Evolutionary conservation across 2,888 invertebrate species (phyloP), one percentile per base, ranked within the genome.

Genomic region (Calephelis perditalis): DNA sequence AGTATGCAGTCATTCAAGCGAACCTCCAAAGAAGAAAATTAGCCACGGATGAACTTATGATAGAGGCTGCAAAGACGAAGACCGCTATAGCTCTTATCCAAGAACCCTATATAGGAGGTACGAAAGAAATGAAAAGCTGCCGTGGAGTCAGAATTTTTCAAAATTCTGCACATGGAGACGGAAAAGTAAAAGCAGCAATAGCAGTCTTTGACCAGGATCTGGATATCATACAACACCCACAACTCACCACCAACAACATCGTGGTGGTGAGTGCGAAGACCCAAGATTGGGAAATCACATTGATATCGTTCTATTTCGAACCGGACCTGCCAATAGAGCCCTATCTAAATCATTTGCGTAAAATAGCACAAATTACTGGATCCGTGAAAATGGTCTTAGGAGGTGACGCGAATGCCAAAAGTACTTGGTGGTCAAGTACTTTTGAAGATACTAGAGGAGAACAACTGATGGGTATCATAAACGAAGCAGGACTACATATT

Each of bases 111-210:
- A 37, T 7, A 37, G 37, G 37, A 5, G 37, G 4, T 5, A 37
- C 37, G 4, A 37, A 37, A 37, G 37, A 37, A 37, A 37, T 37
- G 37, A 37, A 37, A 37, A 37, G 5, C 4, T 37, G 37, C 7
- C 37, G 37, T 7, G 37, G 37, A 37, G 37, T 37, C 4, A 37
- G 37, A 37, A 37, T 37, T 7, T 37, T 37, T 37, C 37, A 37
- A 37, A 37, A 37, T 7, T 37, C 37, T 7, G 7, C 37, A 9
- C 10, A 8, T 7, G 56, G 43, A 56, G 43, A 61, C 8, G 61
- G 59, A 10, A 47, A 54, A 37, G 65, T 65, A 4, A 65, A 65
- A 46, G 63, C 62, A 40, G 63, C 65, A 12, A 55, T 65, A 7
- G 59, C 56, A 3, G 62, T 63, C 44, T 62, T 63, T 46, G 43